A percentile compares a stretch with the other conserved stretches of the same genome.
Evolutionary conservation across 2,113 vertebrate genomes (phyloP).

Genomic region (Muntiacus muntjak): DNA sequence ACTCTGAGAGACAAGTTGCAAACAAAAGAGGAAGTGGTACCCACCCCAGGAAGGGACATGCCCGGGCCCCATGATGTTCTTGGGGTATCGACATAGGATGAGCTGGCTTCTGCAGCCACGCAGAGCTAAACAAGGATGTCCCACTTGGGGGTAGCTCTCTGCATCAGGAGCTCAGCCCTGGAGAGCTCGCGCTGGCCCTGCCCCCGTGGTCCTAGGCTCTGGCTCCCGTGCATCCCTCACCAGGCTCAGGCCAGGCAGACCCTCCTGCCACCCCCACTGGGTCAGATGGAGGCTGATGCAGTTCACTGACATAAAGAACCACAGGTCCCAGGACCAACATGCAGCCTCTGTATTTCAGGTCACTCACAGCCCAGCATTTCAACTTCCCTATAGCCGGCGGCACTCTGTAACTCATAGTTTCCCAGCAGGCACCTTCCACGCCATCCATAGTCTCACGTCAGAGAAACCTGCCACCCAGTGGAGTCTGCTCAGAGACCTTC

Average conservation of each 20-base stretch:
- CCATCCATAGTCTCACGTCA: background rate
- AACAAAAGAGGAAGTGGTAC: background rate
- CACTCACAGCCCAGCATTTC: background rate
- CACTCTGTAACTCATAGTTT: background rate
- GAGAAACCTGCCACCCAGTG: background rate
- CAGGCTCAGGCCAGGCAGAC: background rate
- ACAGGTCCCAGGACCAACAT: background rate
- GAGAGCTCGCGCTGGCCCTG: background rate
- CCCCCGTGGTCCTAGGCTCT: background rate
- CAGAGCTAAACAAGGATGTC: background rate
- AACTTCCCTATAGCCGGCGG: background rate
- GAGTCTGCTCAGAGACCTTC: background rate
- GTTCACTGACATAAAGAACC: background rate
- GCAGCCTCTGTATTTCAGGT: background rate
- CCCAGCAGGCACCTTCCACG: background rate
- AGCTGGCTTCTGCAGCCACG: background rate
- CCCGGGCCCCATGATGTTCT: background rate
- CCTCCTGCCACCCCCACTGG: background rate
- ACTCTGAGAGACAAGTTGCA: background rate
- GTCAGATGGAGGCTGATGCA: background rate
- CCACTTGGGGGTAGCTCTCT: background rate
- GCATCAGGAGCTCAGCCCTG: background rate
- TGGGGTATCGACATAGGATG: rapidly evolving
- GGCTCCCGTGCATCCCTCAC: background rate
- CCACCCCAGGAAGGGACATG: background rate